Evolutionary conservation across 2,113 vertebrate genomes (phyloP).

Genomic region (Chroicocephalus ridibundus): DNA sequence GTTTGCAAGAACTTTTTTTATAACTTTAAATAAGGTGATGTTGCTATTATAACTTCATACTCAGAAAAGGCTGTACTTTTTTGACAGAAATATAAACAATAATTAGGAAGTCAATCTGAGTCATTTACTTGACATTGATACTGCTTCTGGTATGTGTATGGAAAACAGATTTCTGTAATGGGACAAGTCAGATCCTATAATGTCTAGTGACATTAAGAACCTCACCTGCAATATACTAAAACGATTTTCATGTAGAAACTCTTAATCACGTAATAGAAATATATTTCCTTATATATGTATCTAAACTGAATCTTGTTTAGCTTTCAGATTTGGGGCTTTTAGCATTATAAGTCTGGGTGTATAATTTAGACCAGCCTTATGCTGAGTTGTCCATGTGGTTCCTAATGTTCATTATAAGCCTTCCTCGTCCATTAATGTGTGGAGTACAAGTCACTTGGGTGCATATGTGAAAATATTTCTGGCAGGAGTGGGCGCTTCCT

Average conservation of each 20-base stretch:
- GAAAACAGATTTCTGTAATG: neutral
- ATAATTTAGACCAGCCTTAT: neutral
- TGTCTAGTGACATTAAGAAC: neutral
- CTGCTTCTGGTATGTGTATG: neutral
- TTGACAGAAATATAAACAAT: neutral
- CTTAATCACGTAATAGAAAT: neutral
- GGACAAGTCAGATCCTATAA: neutral
- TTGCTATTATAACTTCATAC: neutral
- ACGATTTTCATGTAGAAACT: neutral
- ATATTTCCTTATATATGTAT: neutral
- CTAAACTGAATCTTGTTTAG: neutral
- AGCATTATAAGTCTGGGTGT: neutral
- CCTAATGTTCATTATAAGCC: neutral
- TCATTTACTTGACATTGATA: neutral
- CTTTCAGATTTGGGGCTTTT: neutral
- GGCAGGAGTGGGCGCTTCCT: neutral
- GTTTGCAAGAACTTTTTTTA: neutral
- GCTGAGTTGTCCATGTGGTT: neutral
- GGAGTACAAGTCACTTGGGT: neutral
- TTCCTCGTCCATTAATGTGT: neutral
- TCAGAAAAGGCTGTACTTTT: neutral
- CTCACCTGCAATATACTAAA: neutral
- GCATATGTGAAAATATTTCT: neutral
- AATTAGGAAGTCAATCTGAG: neutral
- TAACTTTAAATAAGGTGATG: neutral